Conservation (phyloP, 1,140 invertebrate genomes). For the Cydia splendana region DNA sequence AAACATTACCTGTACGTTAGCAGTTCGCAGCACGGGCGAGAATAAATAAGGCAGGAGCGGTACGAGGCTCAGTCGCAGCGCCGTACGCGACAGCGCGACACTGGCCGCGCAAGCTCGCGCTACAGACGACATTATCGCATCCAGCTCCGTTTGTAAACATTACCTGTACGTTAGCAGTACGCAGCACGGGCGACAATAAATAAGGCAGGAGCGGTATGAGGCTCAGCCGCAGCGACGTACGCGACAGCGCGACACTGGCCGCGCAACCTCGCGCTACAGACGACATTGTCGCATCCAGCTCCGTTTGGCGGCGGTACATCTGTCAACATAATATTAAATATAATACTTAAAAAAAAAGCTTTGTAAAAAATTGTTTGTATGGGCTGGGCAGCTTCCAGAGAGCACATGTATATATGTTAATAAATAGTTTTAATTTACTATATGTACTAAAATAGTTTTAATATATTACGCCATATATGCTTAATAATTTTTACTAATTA, state of each 20-base stretch:
- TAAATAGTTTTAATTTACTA: too few species aligned
- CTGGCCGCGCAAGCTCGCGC: constrained; percentile 83
- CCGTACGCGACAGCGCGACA: constrained; percentile 79
- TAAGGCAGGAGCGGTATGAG: constrained; percentile 87
- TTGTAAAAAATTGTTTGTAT: too few species aligned
- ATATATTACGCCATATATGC: too few species aligned
- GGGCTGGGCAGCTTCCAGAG: too few species aligned
- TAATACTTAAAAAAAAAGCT: background rate
- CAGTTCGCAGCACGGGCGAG: constrained; percentile 88
- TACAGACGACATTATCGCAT: constrained; percentile 82
- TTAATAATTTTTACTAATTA: too few species aligned
- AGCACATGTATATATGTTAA: too few species aligned
- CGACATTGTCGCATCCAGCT: constrained; percentile 81
- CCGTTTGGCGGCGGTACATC: constrained; percentile 57
- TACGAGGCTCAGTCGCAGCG: constrained; percentile 85
- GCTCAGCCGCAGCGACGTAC: constrained; percentile 83
- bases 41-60: constrained; percentile 89
- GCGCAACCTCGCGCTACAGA: constrained; percentile 83
- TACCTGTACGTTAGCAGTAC: constrained; percentile 85
- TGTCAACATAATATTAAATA: constrained; percentile 37
- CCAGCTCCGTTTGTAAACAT: constrained; percentile 57
- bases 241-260: constrained; percentile 81
- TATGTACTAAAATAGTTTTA: too few species aligned
- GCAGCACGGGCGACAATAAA: constrained; percentile 87
- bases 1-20: constrained; percentile 79